Conservation (phyloP, 2,888 invertebrate genomes). For the Pyrocoelia pectoralis region DNA sequence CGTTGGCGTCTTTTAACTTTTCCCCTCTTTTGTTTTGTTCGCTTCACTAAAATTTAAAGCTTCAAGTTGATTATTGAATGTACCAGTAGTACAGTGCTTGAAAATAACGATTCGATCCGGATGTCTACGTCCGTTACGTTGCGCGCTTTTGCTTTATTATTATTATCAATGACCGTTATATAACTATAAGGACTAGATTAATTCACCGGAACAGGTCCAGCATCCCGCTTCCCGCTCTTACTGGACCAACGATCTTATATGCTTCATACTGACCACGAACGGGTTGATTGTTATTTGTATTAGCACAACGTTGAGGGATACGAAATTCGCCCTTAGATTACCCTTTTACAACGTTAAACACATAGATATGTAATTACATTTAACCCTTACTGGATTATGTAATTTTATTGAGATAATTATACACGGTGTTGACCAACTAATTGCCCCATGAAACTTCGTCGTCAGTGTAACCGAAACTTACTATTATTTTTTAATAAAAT, state of each 20-base stretch:
- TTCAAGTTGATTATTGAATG: constrained; percentile 20
- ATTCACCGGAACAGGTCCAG: constrained; percentile 54
- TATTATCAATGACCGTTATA: constrained; percentile 55
- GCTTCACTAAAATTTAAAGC: constrained; percentile 5
- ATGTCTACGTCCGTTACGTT: constrained; percentile 37
- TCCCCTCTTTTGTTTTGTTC: constrained; percentile 20
- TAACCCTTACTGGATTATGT: constrained; percentile 16
- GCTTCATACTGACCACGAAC: constrained; percentile 23
- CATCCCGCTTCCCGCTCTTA: constrained; percentile 43
- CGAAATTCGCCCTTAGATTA: constrained; percentile 22
- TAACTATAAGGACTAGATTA: constrained; percentile 53
- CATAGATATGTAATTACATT: constrained; percentile 19
- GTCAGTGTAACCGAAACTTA: too few species aligned
- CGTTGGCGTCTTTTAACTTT: constrained; percentile 19
- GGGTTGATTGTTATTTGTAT: constrained; percentile 29
- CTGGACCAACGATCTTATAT: constrained; percentile 37
- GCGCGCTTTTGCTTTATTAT: constrained; percentile 37
- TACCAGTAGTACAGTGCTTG: background rate
- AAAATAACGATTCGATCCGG: constrained; percentile 30
- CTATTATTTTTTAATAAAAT: too few species aligned
- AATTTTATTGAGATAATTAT: constrained; percentile 20
- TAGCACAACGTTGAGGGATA: constrained; percentile 11
- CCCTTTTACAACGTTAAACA: constrained; percentile 13
- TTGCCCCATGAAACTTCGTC: background rate
- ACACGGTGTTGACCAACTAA: constrained; percentile 10